Evolutionary conservation across 1,140 invertebrate species (phyloP), one percentile per base, ranked within the genome.

Genomic region (Cheumatopsyche charites): DNA sequence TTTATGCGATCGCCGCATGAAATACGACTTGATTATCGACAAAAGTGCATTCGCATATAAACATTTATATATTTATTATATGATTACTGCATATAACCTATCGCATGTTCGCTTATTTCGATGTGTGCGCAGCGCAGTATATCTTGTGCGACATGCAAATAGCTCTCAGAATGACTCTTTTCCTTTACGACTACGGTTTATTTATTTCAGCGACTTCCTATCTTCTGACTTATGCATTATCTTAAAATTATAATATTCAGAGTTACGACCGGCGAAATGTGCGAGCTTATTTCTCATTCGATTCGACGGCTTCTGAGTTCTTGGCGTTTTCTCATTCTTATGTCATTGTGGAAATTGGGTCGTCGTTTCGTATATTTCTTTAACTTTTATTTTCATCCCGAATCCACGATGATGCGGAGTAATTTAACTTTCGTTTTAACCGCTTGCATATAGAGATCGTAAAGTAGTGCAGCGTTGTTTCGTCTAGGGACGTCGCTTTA

Each of bases 151-250:
- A 68, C 29, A 68, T 68, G 66, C 49, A 68, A 68, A 68, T 55
- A 55, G 45, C 66, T 9, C 42, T 13, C 13, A n/a, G 49, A 68
- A 55, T 41, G 42, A 26, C 49, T 55, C 19, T 58, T 25, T 55
- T 68, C 47, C 66, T 68, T 68, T 68, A 55, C 42, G 45, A 42
- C 63, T 47, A 68, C 49, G 26, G 19, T 55, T 55, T 68, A 68
- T 68, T 68, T 68, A 68, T 68, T 68, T 55, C 42, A 55, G 3
- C 23, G 15, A 25, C 49, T 68, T 55, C 47, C 62, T 36, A 21
- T 13, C 15, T 26, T 58, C 21, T 58, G 19, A 49, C 45, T 15
- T 49, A 19, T 49, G 17, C 17, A 49, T 19, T 49, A 49, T 49
- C 17, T 49, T 49, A 49, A 49, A 49, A 49, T 49, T 49, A 5